Base-by-base conservation (phyloP, 2,888 invertebrate species). In the Pyrrhosoma nymphula region DNA sequence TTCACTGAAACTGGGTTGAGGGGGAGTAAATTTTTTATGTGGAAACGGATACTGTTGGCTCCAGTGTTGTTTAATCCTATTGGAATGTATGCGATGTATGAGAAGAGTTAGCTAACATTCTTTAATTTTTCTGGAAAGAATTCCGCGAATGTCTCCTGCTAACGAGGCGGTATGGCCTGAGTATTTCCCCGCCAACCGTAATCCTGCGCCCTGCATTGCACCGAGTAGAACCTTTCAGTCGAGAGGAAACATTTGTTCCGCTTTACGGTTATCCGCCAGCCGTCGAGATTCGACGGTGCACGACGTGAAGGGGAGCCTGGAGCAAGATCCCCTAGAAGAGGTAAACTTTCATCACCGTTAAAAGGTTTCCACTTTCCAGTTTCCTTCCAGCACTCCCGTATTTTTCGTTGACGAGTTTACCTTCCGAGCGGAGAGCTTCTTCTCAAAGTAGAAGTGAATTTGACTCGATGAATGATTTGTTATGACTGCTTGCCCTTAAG, bases 221-320 rank as follows among this genome's bases (percentile, higher is more conserved):
- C 23, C 10, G 69, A 69, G 69, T 4, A 47, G 47, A 47, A 47
- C 12, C 69, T 69, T 26, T 69, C 69, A 69, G 69, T 69, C n/a
- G 69, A 69, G 69, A 69, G 69, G 69, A 69, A 69, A 69, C n/a
- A 69, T 69, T 69, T 23, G 69, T 69, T 69, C 69, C 69, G 69
- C 69, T 69, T 69, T n/a, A 26, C n/a, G 69, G 8, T 20, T 69
- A 69, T 69, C 69, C 69, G 69, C 12, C 69, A 26, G 23, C 69
- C 69, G 69, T 26, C 69, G 23, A 63, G 63, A 63, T 23, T 63
- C 23, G 18, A 18, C 63, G 69, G 69, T 69, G n/a, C 69, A 26
- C n/a, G 69, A 69, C 69, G 23, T 69, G 26, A 69, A 69, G 69
- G 26, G n/a, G 12, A 26, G 10, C 69, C 69, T n/a, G 69, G 69